phyloP scores from a whole-genome alignment of 2,888 invertebrate genomes.

The Philhelius pedissequus region DNA sequence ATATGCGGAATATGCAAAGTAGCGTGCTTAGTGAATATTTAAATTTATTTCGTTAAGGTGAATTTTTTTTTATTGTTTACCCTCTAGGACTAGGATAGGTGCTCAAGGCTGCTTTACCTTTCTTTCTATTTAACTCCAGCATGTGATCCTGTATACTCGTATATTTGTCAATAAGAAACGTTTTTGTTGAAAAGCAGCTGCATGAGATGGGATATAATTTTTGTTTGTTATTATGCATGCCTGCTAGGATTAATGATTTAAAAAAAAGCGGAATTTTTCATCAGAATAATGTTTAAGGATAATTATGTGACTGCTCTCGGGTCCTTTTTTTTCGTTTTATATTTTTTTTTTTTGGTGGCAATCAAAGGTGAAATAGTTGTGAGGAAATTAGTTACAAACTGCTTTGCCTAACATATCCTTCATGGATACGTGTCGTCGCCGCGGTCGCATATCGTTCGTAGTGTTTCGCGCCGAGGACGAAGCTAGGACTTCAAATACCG shows the following conservation, averaged over 20 bases:
- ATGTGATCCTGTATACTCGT: slow-evolving; percentile 39
- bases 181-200: slow-evolving; percentile 50
- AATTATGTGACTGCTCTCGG: slow-evolving; percentile 12
- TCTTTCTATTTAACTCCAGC: slow-evolving; percentile 27
- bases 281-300: background rate
- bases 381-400: slow-evolving; percentile 45
- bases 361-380: slow-evolving; percentile 16
- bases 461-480: background rate
- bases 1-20: slow-evolving; percentile 54
- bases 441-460: background rate
- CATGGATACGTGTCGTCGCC: background rate
- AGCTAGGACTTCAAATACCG: background rate
- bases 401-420: slow-evolving; percentile 34
- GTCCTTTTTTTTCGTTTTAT: background rate
- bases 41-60: slow-evolving; percentile 46
- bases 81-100: slow-evolving; percentile 19
- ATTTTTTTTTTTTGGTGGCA: background rate
- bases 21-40: slow-evolving; percentile 65
- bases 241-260: slow-evolving; percentile 55
- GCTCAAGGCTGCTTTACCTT: background rate
- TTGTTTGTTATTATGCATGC: slow-evolving; percentile 17
- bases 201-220: slow-evolving; percentile 1
- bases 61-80: slow-evolving; percentile 31
- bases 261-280: slow-evolving; percentile 29
- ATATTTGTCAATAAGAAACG: slow-evolving; percentile 29